A percentile compares a stretch with the other conserved stretches of the same genome.
phyloP scores from a whole-genome alignment of 1,140 invertebrate genomes.

The Bombus huntii region DNA sequence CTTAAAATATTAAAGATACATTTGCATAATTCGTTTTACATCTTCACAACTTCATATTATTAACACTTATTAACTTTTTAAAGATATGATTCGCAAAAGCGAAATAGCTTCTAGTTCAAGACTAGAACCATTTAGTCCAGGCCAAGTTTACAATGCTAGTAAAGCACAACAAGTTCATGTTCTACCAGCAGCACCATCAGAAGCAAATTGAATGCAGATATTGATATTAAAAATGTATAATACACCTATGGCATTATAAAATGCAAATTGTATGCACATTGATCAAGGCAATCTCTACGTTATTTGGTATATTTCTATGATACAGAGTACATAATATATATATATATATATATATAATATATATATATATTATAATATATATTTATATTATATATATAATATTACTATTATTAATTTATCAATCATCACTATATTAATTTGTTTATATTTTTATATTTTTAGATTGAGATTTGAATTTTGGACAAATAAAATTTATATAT shows the following conservation, averaged over 20 bases:
- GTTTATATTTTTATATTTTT: slow-evolving; percentile 35
- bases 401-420: slow-evolving; percentile 26
- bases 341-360: slow-evolving; percentile 11
- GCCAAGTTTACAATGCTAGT: slow-evolving; percentile 94
- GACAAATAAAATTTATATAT: slow-evolving; percentile 18
- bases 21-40: background rate
- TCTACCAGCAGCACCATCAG: slow-evolving; percentile 83
- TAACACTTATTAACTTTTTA: slow-evolving; percentile 62
- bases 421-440: slow-evolving; percentile 15
- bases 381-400: slow-evolving; percentile 23
- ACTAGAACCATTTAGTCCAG: slow-evolving; percentile 92
- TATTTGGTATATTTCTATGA: slow-evolving; percentile 29
- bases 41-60: slow-evolving; percentile 13
- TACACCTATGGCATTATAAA: slow-evolving; percentile 16
- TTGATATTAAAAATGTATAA: slow-evolving; percentile 46
- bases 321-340: slow-evolving; percentile 8
- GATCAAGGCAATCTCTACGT: slow-evolving; percentile 18
- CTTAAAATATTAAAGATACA: background rate
- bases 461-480: slow-evolving; percentile 51
- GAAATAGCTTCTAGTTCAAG: slow-evolving; percentile 84
- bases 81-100: slow-evolving; percentile 74
- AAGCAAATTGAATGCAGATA: slow-evolving; percentile 63
- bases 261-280: slow-evolving; percentile 26
- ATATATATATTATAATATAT: background rate
- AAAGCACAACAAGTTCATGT: slow-evolving; percentile 95